Base-by-base conservation (phyloP, 2,113 vertebrate species). In the Halcyon malimbica region DNA sequence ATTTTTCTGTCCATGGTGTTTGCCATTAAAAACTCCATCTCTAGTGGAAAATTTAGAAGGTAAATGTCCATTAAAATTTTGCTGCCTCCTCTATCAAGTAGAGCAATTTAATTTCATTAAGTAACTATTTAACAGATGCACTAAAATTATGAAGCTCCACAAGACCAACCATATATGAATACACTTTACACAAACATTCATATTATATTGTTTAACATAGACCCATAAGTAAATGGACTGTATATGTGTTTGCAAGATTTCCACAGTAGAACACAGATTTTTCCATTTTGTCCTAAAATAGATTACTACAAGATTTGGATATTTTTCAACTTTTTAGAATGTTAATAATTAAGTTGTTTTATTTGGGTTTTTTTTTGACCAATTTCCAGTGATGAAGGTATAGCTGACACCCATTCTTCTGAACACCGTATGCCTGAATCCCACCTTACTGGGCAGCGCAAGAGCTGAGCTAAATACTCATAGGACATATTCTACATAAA, bases 81-180 rank as follows among this genome's bases (percentile, higher is more conserved):
- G 41, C 68, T 86, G 54, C 11, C 33, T 83, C 41, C 6, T 86
- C 13, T 74, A 86, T 88, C 71, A 90, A 69, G 44, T 62, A 73
- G 37, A 93, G 59, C 41, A 88, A 89, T 86, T 83, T 93, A 77
- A 93, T 86, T 92, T 23, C 54, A 77, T 86, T 68, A 63, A 74
- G 29, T 50, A 44, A 51, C 41, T 93, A 17, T 53, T 77, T 93
- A 86, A 83, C 44, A 73, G 25, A 87, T 31, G 24, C 13, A 77
- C 2, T 64, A 80, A 83, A 73, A 84, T 74, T 17, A 56, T 65
- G 48, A 77, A 65, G 2, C 28, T 77, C 33, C 37, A 20, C 31
- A 54, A 74, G 25, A 70, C 1, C 4, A 9, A 77, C 10, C 11
- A 9, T 78, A 37, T 57, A 29, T 26, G 75, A 87, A 85, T 26